Evolutionary conservation across 2,888 invertebrate species (phyloP).

Genomic region (Agrotis ipsilon): DNA sequence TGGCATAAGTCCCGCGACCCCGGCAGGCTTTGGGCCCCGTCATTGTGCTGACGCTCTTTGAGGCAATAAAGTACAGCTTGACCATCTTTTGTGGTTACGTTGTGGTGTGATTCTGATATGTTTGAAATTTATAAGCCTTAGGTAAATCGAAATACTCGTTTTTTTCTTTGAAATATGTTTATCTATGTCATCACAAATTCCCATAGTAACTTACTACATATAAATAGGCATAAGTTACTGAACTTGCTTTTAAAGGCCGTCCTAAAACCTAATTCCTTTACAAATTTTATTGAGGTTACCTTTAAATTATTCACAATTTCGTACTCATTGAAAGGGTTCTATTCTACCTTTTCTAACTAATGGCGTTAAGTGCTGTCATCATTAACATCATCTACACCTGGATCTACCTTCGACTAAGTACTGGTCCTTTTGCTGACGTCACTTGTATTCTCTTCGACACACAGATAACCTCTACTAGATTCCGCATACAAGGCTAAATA

Average conservation of each 20-base stretch:
- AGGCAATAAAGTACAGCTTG: too few relatives aligned
- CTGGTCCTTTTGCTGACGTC: slow-evolving; percentile 18
- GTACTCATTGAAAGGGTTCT: slow-evolving; percentile 28
- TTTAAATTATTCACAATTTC: slow-evolving; percentile 33
- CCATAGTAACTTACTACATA: not conserved
- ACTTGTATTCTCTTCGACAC: slow-evolving; percentile 14
- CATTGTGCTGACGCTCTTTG: too few relatives aligned
- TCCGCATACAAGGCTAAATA: too few relatives aligned
- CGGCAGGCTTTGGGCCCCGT: too few relatives aligned
- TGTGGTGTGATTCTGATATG: too few relatives aligned
- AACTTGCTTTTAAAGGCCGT: not conserved
- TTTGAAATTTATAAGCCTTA: too few relatives aligned
- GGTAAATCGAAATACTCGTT: not conserved
- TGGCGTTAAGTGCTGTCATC: slow-evolving; percentile 49
- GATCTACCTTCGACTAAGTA: slow-evolving; percentile 32
- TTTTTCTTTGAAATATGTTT: not conserved
- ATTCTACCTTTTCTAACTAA: slow-evolving; percentile 45
- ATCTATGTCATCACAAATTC: not conserved
- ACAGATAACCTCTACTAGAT: too few relatives aligned
- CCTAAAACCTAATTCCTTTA: slow-evolving; percentile 15
- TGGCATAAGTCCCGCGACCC: too few relatives aligned
- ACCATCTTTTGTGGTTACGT: too few relatives aligned
- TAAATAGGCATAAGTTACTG: not conserved
- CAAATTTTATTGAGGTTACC: slow-evolving; percentile 1
- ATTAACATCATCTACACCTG: slow-evolving; percentile 48